A percentile compares a stretch with the other conserved stretches of the same genome.
phyloP scores from a whole-genome alignment of 2,797 vertebrate genomes.

The Enteromius thamalakanensis region DNA sequence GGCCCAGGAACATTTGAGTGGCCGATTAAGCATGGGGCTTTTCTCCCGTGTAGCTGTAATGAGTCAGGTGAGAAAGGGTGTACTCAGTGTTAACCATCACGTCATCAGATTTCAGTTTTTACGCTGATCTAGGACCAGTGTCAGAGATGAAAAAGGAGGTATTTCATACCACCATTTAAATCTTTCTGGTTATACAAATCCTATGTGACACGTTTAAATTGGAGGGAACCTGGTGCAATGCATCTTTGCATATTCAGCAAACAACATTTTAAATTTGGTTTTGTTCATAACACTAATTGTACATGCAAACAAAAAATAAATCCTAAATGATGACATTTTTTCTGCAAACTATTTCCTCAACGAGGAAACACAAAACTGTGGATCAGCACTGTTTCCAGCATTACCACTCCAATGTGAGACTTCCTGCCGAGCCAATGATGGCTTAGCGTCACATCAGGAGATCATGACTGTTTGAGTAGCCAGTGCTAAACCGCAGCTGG shows the following conservation, averaged over 20 bases:
- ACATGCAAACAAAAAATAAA: not conserved
- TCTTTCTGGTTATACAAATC: not conserved
- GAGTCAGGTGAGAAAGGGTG: constrained; percentile 46
- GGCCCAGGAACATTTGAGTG: constrained; percentile 77
- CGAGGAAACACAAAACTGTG: not conserved
- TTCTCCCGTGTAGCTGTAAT: constrained; percentile 45
- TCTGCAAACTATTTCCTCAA: not conserved
- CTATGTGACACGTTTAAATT: not conserved
- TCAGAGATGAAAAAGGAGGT: not conserved
- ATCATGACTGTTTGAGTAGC: constrained; percentile 78
- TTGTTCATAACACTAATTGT: not conserved
- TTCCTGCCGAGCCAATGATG: constrained; percentile 15
- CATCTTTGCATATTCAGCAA: not conserved
- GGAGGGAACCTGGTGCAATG: not conserved
- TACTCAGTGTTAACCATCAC: constrained; percentile 15
- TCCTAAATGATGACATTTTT: not conserved
- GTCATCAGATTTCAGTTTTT: not conserved
- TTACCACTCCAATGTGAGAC: constrained; percentile 32
- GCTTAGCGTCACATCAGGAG: constrained; percentile 75
- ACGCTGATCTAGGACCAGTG: constrained; percentile 5
- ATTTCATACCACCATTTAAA: not conserved
- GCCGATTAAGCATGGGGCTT: constrained; percentile 75
- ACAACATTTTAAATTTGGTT: not conserved
- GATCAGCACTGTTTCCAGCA: constrained; percentile 19
- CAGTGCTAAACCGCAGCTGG: constrained; percentile 71